Conservation (phyloP, 30 jellyfish, hydroid and myxozoan species). For the Haliclystus octoradiatus region DNA sequence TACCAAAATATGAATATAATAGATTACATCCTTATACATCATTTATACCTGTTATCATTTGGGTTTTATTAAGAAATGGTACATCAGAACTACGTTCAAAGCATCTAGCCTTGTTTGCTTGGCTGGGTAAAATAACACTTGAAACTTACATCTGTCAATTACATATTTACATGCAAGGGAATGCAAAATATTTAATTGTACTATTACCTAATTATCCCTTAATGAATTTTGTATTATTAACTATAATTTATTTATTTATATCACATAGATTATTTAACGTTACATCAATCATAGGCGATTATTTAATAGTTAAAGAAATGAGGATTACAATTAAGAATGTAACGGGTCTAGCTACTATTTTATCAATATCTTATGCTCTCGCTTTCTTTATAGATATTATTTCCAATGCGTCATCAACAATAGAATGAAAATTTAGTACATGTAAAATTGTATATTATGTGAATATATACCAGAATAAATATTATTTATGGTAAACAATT, state of each 20-base stretch:
- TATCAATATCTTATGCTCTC: no score
- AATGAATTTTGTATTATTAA: slow-evolving; percentile 46
- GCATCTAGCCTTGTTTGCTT: slow-evolving; percentile 46
- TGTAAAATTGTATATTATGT: no score
- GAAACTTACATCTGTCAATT: slow-evolving; percentile 87
- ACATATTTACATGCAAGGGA: slow-evolving; percentile 76
- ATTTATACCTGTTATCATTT: slow-evolving; percentile 58
- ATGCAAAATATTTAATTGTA: slow-evolving; percentile 72
- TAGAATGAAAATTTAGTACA: no score
- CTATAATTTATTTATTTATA: slow-evolving; percentile 47
- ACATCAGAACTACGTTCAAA: slow-evolving; percentile 30
- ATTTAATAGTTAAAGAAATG: slow-evolving; percentile 41
- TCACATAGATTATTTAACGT: slow-evolving; percentile 51
- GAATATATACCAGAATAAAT: no score
- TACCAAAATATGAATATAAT: slow-evolving; percentile 61
- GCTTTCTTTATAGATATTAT: no score
- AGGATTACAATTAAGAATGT: slow-evolving; percentile 16
- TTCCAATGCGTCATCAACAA: no score
- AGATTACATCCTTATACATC: slow-evolving; percentile 88
- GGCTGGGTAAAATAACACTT: slow-evolving; percentile 87
- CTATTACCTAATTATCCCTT: slow-evolving; percentile 60
- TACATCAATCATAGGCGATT: slow-evolving; percentile 46
- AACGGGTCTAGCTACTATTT: no score
- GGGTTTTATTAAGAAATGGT: slow-evolving; percentile 43
- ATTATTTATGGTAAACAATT: no score